Evolutionary conservation across 1,140 invertebrate species (phyloP).

Genomic region (Bombus pascuorum): DNA sequence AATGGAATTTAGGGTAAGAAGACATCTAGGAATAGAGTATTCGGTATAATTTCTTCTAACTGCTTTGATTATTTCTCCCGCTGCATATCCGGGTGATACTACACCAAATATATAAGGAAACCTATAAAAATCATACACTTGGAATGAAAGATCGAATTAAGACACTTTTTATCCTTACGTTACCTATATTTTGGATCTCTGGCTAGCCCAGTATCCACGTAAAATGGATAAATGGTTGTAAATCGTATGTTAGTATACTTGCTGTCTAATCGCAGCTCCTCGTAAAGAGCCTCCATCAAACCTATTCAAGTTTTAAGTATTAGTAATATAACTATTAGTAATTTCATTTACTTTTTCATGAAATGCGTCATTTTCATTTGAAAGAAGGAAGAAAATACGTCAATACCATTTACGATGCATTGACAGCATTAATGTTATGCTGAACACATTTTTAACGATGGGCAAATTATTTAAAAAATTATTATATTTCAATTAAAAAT

Average conservation of each 20-base stretch:
- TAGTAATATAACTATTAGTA: background rate
- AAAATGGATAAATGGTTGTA: conserved; percentile 76
- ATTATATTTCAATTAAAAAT: background rate
- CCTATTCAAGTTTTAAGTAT: conserved; percentile 52
- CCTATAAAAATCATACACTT: conserved; percentile 39
- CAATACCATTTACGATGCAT: no score
- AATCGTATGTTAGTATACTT: conserved; percentile 65
- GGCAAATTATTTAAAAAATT: no score
- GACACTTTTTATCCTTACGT: background rate
- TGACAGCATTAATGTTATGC: no score
- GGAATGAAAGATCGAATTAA: background rate
- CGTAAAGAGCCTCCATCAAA: conserved; percentile 73
- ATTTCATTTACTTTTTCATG: no score
- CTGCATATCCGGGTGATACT: conserved; percentile 69
- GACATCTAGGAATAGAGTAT: conserved; percentile 72
- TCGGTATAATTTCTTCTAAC: conserved; percentile 74
- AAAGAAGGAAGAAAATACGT: no score
- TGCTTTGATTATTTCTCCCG: conserved; percentile 70
- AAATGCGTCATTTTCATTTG: no score
- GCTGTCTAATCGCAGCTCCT: conserved; percentile 65
- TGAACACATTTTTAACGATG: no score
- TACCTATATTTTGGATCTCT: conserved; percentile 74
- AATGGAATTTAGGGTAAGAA: conserved; percentile 67
- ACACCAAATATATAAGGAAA: conserved; percentile 73
- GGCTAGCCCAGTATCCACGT: conserved; percentile 71